Evolutionary conservation across 2,113 vertebrate genomes (phyloP).

Genomic region (Clarias batrachus): DNA sequence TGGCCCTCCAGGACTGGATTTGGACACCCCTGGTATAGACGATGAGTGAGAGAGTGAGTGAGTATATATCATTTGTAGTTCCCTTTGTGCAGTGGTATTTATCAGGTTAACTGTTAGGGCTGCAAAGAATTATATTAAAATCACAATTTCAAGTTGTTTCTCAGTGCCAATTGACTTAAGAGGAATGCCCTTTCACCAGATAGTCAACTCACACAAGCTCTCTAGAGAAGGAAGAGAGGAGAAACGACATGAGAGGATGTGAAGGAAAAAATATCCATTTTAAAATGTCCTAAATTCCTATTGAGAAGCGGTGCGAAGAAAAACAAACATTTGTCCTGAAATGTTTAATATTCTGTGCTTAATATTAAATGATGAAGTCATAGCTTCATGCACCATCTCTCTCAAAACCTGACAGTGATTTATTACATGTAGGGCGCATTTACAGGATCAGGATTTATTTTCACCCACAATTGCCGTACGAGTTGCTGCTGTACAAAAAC

Average conservation of each 20-base stretch:
- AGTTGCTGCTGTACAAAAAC: neutral
- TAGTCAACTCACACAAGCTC: neutral
- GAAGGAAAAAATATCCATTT: neutral
- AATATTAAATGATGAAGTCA: neutral
- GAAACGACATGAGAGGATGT: neutral
- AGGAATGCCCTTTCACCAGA: neutral
- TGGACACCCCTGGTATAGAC: too few relatives aligned
- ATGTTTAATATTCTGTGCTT: neutral
- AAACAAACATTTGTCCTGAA: neutral
- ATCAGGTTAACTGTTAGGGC: neutral
- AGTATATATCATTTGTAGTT: neutral
- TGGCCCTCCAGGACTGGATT: too few relatives aligned
- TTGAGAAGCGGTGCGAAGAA: neutral
- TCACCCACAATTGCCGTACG: neutral
- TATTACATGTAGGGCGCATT: neutral
- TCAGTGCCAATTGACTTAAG: neutral
- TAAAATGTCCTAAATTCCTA: neutral
- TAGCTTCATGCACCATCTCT: neutral
- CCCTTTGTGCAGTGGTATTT: constrained; percentile 2
- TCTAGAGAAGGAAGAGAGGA: neutral
- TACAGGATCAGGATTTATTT: neutral
- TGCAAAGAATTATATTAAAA: neutral
- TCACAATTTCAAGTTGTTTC: neutral
- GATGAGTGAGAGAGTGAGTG: too few relatives aligned
- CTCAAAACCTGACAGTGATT: neutral